Evolutionary conservation across 2,797 vertebrate genomes (phyloP), one percentile per base, ranked within the genome.

Genomic region (Phoebastria nigripes): DNA sequence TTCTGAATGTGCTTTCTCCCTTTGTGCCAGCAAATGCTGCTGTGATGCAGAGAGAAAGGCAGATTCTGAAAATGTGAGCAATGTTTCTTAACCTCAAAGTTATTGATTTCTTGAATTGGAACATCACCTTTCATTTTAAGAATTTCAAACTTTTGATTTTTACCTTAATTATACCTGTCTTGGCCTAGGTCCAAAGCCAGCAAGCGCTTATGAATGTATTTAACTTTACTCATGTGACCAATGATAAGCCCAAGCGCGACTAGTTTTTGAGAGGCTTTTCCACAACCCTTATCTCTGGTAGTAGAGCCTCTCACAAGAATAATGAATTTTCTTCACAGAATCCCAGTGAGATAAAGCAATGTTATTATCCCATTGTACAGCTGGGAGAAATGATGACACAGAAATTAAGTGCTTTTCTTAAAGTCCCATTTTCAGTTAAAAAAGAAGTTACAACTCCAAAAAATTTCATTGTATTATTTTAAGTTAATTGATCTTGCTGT

Each of bases 301-400:
- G 88, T 70, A 69, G 78, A 80, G 47, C 31, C n/a, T 95, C 61
- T 91, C 55, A 87, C 47, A 93, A 89, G 87, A 95, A 95, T 97
- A 97, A 96, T 95, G 78, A 96, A 63, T 94, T 96, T 97, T 94
- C 84, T 90, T 91, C 67, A 85, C 63, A 87, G 92, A 96, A 90
- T 82, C 63, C 67, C 52, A 56, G 78, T 52, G 81, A 92, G 92
- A 96, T 96, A 95, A 96, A 94, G 71, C 74, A 87, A 67, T 74
- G 76, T 78, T 95, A 95, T 95, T 94, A 94, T 89, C 56, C 65
- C 49, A 63, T 92, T 96, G 90, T 96, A 92, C 66, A 74, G 74
- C 62, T 84, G 58, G n/a, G 56, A 83, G 90, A 91, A 94, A 74
- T 55, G 72, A 93, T 89, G 89, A 84, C 82, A 94, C 13, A 78